phyloP scores from a whole-genome alignment of 1,140 invertebrate species.

The Achatina immaculata region DNA sequence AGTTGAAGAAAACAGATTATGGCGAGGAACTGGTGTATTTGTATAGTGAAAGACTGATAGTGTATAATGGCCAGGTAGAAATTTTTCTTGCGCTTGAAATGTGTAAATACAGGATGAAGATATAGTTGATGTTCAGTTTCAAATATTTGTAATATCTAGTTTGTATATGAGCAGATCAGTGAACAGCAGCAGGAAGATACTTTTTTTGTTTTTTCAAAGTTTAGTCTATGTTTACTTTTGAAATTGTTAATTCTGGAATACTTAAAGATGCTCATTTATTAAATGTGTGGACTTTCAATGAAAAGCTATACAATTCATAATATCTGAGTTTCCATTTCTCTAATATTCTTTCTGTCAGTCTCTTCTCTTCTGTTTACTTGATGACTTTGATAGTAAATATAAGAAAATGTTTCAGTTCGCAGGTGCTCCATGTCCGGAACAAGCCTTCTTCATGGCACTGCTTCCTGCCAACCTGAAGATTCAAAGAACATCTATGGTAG shows the following conservation, averaged over 20 bases:
- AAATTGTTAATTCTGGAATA: neutral
- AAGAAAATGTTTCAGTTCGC: neutral
- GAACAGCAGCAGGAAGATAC: too few relatives aligned
- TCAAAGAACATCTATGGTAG: neutral
- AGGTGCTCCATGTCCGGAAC: neutral
- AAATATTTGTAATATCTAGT: too few relatives aligned
- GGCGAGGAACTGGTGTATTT: too few relatives aligned
- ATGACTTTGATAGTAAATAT: neutral
- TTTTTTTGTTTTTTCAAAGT: too few relatives aligned
- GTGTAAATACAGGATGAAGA: too few relatives aligned
- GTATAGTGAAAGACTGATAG: too few relatives aligned
- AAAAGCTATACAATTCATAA: neutral
- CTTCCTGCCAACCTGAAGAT: neutral
- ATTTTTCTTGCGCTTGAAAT: too few relatives aligned
- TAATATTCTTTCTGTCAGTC: neutral
- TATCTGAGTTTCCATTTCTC: neutral
- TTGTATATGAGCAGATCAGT: too few relatives aligned
- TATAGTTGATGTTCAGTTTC: too few relatives aligned
- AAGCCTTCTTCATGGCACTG: neutral
- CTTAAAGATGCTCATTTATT: neutral
- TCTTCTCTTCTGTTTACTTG: neutral
- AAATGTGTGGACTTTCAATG: neutral
- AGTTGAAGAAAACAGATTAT: too few relatives aligned
- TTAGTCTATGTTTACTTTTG: neutral
- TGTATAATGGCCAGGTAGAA: too few relatives aligned